These are phyloP conservation scores for Anthophora plumipes DNA, from an alignment of 2,888 invertebrate genomes.

Conservation along the genomic window DNA sequence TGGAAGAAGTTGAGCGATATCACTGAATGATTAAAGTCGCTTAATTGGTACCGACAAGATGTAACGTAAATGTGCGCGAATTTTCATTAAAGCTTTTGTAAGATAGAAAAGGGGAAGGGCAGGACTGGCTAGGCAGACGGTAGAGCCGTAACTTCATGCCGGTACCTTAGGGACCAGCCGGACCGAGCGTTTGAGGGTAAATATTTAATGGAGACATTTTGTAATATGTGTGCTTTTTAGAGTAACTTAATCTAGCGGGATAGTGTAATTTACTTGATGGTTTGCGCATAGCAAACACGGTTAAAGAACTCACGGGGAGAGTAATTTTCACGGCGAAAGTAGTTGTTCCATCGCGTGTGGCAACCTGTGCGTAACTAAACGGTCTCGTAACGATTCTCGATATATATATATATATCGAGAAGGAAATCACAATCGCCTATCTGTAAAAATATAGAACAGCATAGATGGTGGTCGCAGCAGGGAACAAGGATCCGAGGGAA, in stretches of 20 bases:
- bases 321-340: slow-evolving; percentile 26
- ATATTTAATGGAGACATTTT: slow-evolving; percentile 80
- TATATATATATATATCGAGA: neutral
- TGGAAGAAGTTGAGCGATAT: neutral
- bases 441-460: slow-evolving; percentile 21
- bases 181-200: slow-evolving; percentile 74
- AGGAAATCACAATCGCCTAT: neutral
- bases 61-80: slow-evolving; percentile 42
- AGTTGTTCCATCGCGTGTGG: neutral
- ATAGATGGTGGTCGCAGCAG: neutral
- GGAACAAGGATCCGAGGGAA: neutral
- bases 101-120: slow-evolving; percentile 5
- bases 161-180: slow-evolving; percentile 47
- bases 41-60: slow-evolving; percentile 14
- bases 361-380: neutral
- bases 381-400: slow-evolving; percentile 8
- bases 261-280: slow-evolving; percentile 74
- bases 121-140: slow-evolving; percentile 25
- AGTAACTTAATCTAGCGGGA: slow-evolving; percentile 69
- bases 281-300: slow-evolving; percentile 61
- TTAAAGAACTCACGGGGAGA: slow-evolving; percentile 46
- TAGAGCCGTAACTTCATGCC: slow-evolving; percentile 51
- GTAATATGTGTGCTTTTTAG: slow-evolving; percentile 75
- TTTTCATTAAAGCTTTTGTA: slow-evolving; percentile 56
- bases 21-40: slow-evolving; percentile 26